Evolutionary conservation across 1,140 invertebrate species (phyloP).

Genomic region (Sitodiplosis mosellana): DNA sequence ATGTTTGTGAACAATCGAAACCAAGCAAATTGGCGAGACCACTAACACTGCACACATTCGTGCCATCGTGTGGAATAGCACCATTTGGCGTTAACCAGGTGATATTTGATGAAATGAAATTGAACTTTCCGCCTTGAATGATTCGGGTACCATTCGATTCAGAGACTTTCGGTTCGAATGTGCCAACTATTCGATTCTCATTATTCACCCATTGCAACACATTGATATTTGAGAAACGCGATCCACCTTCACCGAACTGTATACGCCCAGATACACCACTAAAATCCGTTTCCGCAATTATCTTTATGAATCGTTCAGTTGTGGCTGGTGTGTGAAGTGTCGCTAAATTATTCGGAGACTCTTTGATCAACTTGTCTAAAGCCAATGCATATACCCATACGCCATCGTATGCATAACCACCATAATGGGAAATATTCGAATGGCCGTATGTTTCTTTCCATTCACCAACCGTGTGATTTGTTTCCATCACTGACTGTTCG

Average conservation of each 20-base stretch:
- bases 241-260: conserved; percentile 45
- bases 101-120: conserved; percentile 34
- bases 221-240: conserved; percentile 45
- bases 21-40: conserved; percentile 41
- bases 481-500: conserved; percentile 40
- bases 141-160: conserved; percentile 12
- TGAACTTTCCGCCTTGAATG: conserved; percentile 27
- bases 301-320: conserved; percentile 29
- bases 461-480: conserved; percentile 35
- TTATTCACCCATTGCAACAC: conserved; percentile 49
- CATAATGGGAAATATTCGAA: conserved; percentile 34
- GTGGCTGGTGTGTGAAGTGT: conserved; percentile 21
- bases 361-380: conserved; percentile 10
- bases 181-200: conserved; percentile 34
- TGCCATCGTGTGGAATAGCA: conserved; percentile 46
- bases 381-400: conserved; percentile 68
- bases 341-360: conserved; percentile 12
- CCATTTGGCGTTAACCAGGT: conserved; percentile 42
- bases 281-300: conserved; percentile 44
- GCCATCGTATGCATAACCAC: conserved; percentile 64
- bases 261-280: conserved; percentile 59
- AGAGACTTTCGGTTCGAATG: conserved; percentile 37
- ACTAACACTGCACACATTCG: conserved; percentile 42
- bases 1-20: conserved; percentile 48
- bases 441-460: conserved; percentile 34